Base-by-base conservation (phyloP, 1,140 invertebrate genomes). In the Diploscapter pachys region DNA sequence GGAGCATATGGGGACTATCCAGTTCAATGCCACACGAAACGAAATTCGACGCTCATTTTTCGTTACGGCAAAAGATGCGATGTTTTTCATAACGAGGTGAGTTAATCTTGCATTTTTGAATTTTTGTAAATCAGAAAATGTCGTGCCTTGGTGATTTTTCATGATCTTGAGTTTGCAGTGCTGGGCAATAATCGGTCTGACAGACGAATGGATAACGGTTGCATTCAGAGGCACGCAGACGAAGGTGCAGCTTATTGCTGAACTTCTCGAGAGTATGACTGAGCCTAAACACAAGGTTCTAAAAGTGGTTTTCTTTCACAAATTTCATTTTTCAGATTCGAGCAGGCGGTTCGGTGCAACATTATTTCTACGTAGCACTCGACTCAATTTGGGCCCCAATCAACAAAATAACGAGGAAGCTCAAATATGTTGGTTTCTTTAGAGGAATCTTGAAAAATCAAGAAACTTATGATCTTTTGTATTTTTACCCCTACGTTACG, bases 201-300 rank as follows among this genome's bases (percentile, higher is more conserved):
- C 62, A 4, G 52, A 78, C 8, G 54, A 78, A 4, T 52, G 50
- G 55, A 76, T 78, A 48, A 61, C 75, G 8, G 72, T 78, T 54
- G 52, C 75, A 31, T 78, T 78, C 59, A 67, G 76, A 31, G 77
- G 77, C 56, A 78, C 77, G 11, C 51, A 55, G 11, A 64, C 63
- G n/a, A 71, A 72, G 54, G 31, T 66, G 50, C 77, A 78, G 57
- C 70, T 78, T 63, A 79, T 76, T n/a, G 69, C 75, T 13, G 77
- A 78, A 55, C 65, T 78, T 3, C 51, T 78, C 61, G 77, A 78
- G 13, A 72, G 63, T 52, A 64, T 78, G 49, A 57, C 63, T 31
- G 48, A 49, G 13, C 77, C 77, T 9, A 78, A 78, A 71, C 65
- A 72, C 52, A 59, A 76, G 53, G 75, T 76, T 53, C n/a, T 9